Percentiles rank a stretch among this genome's conserved stretches.
Conservation (phyloP, 2,797 vertebrate genomes). For the Phoebastria nigripes region DNA sequence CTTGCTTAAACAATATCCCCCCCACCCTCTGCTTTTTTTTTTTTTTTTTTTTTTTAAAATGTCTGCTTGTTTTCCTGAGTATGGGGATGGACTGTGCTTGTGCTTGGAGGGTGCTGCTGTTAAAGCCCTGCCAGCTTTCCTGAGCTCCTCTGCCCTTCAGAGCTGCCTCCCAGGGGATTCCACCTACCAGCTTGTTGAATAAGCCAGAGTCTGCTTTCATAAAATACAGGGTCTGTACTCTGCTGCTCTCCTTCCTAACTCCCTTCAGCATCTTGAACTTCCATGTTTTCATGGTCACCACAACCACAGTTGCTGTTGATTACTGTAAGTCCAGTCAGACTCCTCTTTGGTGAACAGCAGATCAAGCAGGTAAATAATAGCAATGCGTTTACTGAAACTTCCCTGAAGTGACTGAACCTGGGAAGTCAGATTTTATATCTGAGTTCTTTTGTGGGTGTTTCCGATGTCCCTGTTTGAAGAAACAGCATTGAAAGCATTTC, state of each 20-base stretch:
- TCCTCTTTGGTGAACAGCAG: background rate
- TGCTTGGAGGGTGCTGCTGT: background rate
- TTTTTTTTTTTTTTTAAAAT: too few species aligned
- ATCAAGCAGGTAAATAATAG: background rate
- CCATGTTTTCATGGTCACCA: background rate
- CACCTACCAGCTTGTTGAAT: background rate
- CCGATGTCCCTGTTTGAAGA: background rate
- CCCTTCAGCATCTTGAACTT: background rate
- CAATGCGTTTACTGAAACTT: background rate
- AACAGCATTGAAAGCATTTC: background rate
- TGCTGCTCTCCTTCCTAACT: background rate
- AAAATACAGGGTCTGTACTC: background rate
- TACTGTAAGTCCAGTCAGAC: background rate
- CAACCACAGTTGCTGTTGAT: background rate
- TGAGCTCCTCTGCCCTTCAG: background rate
- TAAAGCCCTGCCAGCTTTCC: background rate
- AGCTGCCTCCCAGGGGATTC: background rate
- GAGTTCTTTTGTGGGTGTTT: background rate
- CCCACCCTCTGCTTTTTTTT: fast-evolving
- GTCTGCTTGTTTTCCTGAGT: background rate
- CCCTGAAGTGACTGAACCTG: background rate
- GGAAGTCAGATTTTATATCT: background rate
- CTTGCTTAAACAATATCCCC: background rate
- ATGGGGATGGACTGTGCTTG: background rate
- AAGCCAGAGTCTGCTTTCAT: background rate